Percentiles rank a stretch among this genome's conserved stretches.
phyloP scores from a whole-genome alignment of 1,140 invertebrate genomes.

The Drosophila serrata region DNA sequence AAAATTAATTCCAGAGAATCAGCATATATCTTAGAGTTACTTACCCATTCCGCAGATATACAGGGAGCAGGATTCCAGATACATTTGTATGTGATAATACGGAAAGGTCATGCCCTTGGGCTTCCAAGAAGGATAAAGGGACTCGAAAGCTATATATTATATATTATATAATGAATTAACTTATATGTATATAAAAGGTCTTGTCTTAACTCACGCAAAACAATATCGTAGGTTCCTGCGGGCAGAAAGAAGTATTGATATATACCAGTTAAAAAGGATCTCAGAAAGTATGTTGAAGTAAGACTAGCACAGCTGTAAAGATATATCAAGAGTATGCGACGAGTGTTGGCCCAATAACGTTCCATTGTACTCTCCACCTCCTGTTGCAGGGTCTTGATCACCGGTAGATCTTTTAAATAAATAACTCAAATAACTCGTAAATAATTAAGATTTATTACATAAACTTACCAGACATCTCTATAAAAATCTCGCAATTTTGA shows the following conservation, averaged over 20 bases:
- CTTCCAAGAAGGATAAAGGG: slow-evolving; percentile 66
- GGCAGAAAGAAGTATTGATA: slow-evolving; percentile 40
- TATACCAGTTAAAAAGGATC: slow-evolving; percentile 45
- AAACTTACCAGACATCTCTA: slow-evolving; percentile 41
- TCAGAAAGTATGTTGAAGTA: slow-evolving; percentile 63
- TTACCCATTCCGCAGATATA: slow-evolving; percentile 76
- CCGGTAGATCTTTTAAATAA: slow-evolving; percentile 60
- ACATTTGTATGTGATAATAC: slow-evolving; percentile 69
- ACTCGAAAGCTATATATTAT: slow-evolving; percentile 55
- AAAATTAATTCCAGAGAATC: background rate
- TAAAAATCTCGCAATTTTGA: slow-evolving; percentile 66
- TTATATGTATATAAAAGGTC: no score
- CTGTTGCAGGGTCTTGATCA: slow-evolving; percentile 31
- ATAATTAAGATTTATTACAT: background rate
- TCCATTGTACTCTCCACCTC: slow-evolving; percentile 57
- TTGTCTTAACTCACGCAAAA: slow-evolving; percentile 58
- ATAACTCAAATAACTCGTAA: background rate
- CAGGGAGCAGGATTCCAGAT: slow-evolving; percentile 45
- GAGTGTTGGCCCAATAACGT: slow-evolving; percentile 57
- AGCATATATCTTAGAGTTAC: background rate
- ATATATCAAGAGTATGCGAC: slow-evolving; percentile 67
- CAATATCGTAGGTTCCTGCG: slow-evolving; percentile 42
- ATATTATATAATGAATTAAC: background rate
- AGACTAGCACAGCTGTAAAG: slow-evolving; percentile 52
- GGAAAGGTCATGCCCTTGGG: slow-evolving; percentile 70